Evolutionary conservation across 2,113 vertebrate genomes (phyloP).

Genomic region (Prunella fulvescens): DNA sequence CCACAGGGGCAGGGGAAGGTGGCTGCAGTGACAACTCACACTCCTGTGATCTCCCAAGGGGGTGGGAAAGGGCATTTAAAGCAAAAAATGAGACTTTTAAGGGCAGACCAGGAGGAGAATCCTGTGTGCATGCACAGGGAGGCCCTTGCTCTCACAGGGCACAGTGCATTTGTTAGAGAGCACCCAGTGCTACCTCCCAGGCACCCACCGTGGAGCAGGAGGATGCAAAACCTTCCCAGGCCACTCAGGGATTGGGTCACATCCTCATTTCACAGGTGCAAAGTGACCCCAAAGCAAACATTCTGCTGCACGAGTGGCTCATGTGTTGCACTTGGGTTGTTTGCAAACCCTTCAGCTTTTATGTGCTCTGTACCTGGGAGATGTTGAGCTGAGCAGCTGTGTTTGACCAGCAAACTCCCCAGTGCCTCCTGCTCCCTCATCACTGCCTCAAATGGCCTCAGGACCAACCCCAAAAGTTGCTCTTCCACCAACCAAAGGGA

Average conservation of each 20-base stretch:
- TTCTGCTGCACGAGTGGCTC: not conserved
- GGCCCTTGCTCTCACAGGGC: not conserved
- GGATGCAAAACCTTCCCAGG: not conserved
- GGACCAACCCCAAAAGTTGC: not conserved
- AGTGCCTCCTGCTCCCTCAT: not conserved
- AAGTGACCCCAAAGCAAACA: constrained; percentile 1
- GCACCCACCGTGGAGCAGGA: not conserved
- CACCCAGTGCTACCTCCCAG: not conserved
- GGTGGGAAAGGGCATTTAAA: not conserved
- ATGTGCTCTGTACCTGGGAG: not conserved
- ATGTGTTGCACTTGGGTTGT: not conserved
- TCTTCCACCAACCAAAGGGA: not conserved
- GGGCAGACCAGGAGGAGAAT: not conserved
- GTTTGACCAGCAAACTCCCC: not conserved
- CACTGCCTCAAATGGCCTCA: not conserved
- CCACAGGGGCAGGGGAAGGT: not conserved
- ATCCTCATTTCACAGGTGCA: not conserved
- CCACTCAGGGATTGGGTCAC: not conserved
- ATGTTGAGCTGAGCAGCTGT: not conserved
- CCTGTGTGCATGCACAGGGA: not conserved
- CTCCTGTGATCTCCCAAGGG: not conserved
- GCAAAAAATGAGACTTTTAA: not conserved
- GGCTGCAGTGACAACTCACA: not conserved
- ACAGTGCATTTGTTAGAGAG: not conserved
- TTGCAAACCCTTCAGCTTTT: not conserved